Evolutionary conservation across 2,888 invertebrate species (phyloP).

Genomic region (Dolichopus griseipennis): DNA sequence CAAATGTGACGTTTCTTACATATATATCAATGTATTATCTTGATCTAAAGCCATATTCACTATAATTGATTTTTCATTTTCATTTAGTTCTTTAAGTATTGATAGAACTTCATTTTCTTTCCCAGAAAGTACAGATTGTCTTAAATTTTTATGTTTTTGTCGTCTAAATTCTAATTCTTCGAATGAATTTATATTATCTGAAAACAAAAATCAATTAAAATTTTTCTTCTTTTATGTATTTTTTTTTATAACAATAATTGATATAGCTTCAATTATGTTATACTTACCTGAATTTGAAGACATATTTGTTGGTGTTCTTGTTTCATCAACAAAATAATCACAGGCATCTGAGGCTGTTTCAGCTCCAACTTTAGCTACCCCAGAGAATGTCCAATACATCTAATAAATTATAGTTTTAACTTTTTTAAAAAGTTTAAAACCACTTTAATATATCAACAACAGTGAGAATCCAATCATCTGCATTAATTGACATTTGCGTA

Average conservation of each 20-base stretch:
- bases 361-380: slow-evolving; percentile 41
- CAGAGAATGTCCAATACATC: slow-evolving; percentile 43
- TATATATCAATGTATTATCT: slow-evolving; percentile 69
- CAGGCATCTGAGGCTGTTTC: slow-evolving; percentile 61
- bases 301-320: slow-evolving; percentile 29
- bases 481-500: background rate
- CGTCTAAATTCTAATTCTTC: slow-evolving; percentile 58
- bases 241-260: too few species aligned
- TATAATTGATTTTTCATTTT: slow-evolving; percentile 59
- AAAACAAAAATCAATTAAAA: slow-evolving; percentile 24
- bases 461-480: background rate
- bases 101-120: slow-evolving; percentile 53
- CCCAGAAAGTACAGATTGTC: slow-evolving; percentile 67
- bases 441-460: background rate
- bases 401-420: slow-evolving; percentile 8
- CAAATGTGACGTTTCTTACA: slow-evolving; percentile 49
- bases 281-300: slow-evolving; percentile 14
- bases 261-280: too few species aligned
- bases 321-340: slow-evolving; percentile 62
- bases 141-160: slow-evolving; percentile 64
- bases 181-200: slow-evolving; percentile 38
- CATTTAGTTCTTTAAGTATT: slow-evolving; percentile 53
- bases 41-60: slow-evolving; percentile 83
- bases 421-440: background rate
- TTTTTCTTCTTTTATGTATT: too few species aligned